These are phyloP conservation scores for Alentia gelatinosa DNA, from an alignment of 2,888 invertebrate species.

Conservation along the genomic window DNA sequence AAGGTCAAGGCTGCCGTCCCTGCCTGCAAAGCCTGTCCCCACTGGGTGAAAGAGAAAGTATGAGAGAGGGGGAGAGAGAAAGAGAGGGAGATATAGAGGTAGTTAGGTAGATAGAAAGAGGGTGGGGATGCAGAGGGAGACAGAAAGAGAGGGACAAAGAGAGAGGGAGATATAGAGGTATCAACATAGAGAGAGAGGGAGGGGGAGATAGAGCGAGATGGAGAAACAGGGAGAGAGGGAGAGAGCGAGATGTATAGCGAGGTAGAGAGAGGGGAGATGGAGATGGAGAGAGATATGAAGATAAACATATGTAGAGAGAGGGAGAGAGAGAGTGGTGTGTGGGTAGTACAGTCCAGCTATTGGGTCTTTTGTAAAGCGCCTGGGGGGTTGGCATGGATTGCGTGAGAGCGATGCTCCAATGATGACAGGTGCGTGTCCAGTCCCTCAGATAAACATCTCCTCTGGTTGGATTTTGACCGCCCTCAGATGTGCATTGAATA, in stretches of 20 bases:
- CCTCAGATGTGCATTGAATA: too few relatives aligned
- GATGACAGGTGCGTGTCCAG: too few relatives aligned
- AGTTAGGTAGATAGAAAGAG: neutral
- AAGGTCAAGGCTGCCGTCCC: too few relatives aligned
- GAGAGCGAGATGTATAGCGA: neutral
- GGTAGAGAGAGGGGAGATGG: neutral
- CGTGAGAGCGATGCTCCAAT: too few relatives aligned
- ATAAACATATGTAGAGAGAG: neutral
- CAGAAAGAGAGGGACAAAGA: neutral
- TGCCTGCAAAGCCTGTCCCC: too few relatives aligned
- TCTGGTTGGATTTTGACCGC: too few relatives aligned
- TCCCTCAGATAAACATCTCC: too few relatives aligned
- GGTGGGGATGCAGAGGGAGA: neutral
- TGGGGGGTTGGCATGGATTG: too few relatives aligned
- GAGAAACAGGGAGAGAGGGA: neutral
- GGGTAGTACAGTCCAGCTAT: too few relatives aligned
- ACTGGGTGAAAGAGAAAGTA: neutral
- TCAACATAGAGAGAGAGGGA: neutral
- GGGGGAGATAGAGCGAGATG: neutral
- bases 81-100: neutral
- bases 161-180: neutral
- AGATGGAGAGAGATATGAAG: neutral
- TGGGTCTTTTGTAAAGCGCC: too few relatives aligned
- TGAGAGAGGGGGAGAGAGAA: neutral
- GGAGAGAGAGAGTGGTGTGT: neutral